Conservation (phyloP, 1,140 invertebrate species). For the Drosophila lacteicornis region DNA sequence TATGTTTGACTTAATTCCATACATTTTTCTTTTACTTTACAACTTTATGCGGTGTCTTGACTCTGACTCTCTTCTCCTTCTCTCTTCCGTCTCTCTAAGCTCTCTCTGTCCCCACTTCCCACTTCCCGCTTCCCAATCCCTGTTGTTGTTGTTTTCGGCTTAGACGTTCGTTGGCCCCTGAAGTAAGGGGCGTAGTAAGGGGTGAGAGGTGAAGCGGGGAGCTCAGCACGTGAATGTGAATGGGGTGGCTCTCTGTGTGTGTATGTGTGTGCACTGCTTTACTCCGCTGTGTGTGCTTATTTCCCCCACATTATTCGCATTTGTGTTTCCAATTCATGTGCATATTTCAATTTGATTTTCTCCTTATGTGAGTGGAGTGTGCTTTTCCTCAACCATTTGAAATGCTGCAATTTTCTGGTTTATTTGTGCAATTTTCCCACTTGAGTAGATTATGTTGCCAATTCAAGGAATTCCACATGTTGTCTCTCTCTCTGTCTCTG, state of each 20-base stretch:
- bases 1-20: conserved; percentile 78
- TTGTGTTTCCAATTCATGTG: conserved; percentile 40
- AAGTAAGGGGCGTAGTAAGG: conserved; percentile 3
- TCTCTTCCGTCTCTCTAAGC: conserved; percentile 26
- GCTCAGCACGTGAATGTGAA: conserved; percentile 44
- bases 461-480: conserved; percentile 33
- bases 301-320: conserved; percentile 19
- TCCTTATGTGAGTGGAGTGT: conserved; percentile 33
- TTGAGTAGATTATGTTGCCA: conserved; percentile 46
- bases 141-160: conserved; percentile 52
- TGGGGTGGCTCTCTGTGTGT: conserved; percentile 42
- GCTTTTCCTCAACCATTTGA: conserved; percentile 40
- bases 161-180: conserved; percentile 78
- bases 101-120: conserved; percentile 24
- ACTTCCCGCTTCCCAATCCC: conserved; percentile 43
- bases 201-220: conserved; percentile 18
- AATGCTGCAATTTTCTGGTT: conserved; percentile 61
- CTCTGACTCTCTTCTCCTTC: conserved; percentile 29
- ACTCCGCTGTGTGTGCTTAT: conserved; percentile 11
- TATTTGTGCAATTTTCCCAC: conserved; percentile 55
- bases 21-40: conserved; percentile 71
- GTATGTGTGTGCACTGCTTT: conserved; percentile 18
- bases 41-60: conserved; percentile 33
- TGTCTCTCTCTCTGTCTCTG: conserved; percentile 6
- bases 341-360: conserved; percentile 61